A percentile compares a stretch with the other conserved stretches of the same genome.
Evolutionary conservation across 2,888 invertebrate species (phyloP).

Genomic region (Torymus tubicola): DNA sequence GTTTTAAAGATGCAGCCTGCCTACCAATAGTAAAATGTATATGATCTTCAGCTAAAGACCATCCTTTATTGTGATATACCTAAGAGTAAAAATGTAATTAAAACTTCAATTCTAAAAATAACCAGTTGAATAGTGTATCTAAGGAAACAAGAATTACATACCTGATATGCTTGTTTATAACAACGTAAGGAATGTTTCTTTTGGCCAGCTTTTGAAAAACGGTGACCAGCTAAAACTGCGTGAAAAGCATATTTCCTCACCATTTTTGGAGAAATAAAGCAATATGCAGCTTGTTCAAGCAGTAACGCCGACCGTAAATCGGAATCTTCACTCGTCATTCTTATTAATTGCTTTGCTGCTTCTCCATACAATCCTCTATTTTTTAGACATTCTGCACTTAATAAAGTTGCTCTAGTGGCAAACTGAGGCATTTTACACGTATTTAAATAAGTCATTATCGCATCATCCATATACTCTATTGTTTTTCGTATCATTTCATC

Average conservation of each 20-base stretch:
- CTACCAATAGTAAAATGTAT: constrained; percentile 96
- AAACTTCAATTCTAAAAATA: no score
- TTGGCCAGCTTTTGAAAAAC: constrained; percentile 95
- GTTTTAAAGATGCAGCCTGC: constrained; percentile 89
- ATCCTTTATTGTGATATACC: constrained; percentile 87
- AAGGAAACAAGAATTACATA: constrained; percentile 68
- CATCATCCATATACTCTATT: constrained; percentile 95
- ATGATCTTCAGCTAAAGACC: constrained; percentile 96
- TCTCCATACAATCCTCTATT: constrained; percentile 88
- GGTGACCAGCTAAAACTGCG: constrained; percentile 96
- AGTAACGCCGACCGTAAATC: constrained; percentile 95
- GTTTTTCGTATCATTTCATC: constrained; percentile 87
- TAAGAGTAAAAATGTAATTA: constrained; percentile 67
- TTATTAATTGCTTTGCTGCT: constrained; percentile 95
- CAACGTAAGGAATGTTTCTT: constrained; percentile 93
- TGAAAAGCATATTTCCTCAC: constrained; percentile 97
- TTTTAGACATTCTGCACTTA: constrained; percentile 92
- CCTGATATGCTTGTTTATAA: constrained; percentile 94
- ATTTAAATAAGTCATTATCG: constrained; percentile 92
- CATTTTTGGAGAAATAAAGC: constrained; percentile 88
- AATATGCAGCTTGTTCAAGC: constrained; percentile 96
- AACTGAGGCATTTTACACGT: constrained; percentile 95
- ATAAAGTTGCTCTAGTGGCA: constrained; percentile 92
- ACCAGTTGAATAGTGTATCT: background rate
- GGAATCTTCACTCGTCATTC: constrained; percentile 98